A percentile compares a stretch with the other conserved stretches of the same genome.
phyloP scores from a whole-genome alignment of 2,888 invertebrate species.

The Coenonympha arcania region DNA sequence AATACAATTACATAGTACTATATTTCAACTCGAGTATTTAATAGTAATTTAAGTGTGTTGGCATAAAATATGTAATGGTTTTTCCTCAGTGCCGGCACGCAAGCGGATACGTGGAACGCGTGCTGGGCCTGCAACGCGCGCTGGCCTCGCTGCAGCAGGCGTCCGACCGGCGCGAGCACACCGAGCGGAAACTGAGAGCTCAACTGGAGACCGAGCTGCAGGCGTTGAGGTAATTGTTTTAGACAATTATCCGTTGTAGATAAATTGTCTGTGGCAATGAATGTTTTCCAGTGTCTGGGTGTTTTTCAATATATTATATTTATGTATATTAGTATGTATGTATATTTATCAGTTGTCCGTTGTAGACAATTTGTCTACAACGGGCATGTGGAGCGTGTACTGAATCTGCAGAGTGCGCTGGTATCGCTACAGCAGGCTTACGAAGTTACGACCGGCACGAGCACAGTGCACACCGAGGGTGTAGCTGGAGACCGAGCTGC shows the following conservation, averaged over 20 bases:
- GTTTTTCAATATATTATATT: no score
- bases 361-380: no score
- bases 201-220: constrained; percentile 90
- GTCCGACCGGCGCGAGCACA: constrained; percentile 88
- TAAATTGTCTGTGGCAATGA: no score
- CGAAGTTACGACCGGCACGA: constrained; percentile 89
- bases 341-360: no score
- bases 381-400: no score
- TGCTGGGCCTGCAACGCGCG: constrained; percentile 86
- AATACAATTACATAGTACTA: no score
- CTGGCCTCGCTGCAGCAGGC: constrained; percentile 86
- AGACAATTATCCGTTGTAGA: no score
- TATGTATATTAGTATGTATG: no score
- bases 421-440: no score
- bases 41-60: neutral
- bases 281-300: no score
- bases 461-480: constrained; percentile 87
- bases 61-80: neutral
- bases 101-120: constrained; percentile 87
- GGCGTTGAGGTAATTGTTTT: constrained; percentile 74
- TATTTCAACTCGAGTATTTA: no score
- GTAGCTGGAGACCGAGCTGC: constrained; percentile 88
- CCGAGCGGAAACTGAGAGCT: constrained; percentile 86
- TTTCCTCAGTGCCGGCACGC: constrained; percentile 82
- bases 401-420: no score